phyloP scores from a whole-genome alignment of 2,113 vertebrate species.

The Atlantisia rogersi region DNA sequence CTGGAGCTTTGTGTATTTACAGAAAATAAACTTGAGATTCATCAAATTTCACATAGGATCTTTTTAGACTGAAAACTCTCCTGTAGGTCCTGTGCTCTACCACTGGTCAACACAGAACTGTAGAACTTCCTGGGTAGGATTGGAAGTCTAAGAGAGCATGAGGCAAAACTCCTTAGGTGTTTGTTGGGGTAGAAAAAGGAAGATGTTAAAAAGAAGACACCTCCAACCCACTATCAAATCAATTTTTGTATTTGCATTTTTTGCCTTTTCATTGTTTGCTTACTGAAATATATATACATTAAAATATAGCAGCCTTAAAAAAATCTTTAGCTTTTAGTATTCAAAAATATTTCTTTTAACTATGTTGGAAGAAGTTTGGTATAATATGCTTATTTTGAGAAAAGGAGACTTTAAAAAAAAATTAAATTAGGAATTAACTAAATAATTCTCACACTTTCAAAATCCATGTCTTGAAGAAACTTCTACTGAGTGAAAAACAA shows the following conservation, averaged over 20 bases:
- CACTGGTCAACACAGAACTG: not conserved
- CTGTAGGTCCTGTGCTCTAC: too few species aligned
- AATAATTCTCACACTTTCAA: not conserved
- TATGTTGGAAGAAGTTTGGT: not conserved
- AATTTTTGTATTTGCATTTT: not conserved
- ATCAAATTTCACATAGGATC: not conserved
- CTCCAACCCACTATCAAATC: not conserved
- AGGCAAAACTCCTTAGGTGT: not conserved
- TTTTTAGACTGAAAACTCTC: not conserved
- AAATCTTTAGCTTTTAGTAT: not conserved
- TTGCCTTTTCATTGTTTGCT: not conserved
- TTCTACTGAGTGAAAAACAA: slow-evolving; percentile 36
- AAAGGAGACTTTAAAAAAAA: not conserved
- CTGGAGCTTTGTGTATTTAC: not conserved
- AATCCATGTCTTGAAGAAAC: not conserved
- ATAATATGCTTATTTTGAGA: not conserved
- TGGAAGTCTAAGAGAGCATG: not conserved
- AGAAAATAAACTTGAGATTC: not conserved
- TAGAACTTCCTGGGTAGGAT: not conserved
- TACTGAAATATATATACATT: not conserved
- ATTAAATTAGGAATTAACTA: not conserved
- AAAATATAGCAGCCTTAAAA: not conserved
- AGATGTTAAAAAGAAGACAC: not conserved
- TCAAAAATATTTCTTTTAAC: not conserved
- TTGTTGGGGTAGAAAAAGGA: not conserved